Base-by-base conservation (phyloP, 2,797 vertebrate genomes). In the Loris lydekkerianus region DNA sequence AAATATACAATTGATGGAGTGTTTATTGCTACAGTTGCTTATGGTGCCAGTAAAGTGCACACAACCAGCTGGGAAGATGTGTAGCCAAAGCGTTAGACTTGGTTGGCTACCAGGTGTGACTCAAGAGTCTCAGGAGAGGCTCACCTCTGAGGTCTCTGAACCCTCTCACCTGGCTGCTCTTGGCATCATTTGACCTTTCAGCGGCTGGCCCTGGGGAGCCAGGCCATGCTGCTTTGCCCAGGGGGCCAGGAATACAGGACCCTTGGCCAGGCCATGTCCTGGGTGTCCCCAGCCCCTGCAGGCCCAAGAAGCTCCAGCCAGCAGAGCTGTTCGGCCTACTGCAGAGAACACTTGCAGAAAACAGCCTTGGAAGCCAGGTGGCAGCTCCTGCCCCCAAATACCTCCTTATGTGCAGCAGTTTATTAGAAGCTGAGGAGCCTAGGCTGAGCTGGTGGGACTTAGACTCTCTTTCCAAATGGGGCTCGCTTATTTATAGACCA, bases 171-270 rank as follows among this genome's bases (percentile, higher is more conserved):
- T 2, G 53, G 37, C 75, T 94, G 73, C 46, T 69, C 73, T 37
- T 63, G 61, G 86, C 67, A 31, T 43, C 8, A 14, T n/a, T 31
- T 23, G n/a, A 60, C 18, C 80, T 67, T 43, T 60, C 6, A 40
- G 81, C 25, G 29, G 46, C 67, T 8, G 6, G 27, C 31, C 34
- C 34, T 10, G 13, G 31, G 70, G 58, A 21, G 4, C 76, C 81
- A 15, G 2, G 14, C 90, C 77, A 80, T 56, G 8, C 40, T 14
- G 56, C 23, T 7, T 92, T 93, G 93, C 88, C 56, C 40, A 9
- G 40, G 91, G 73, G 53, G 46, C 40, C 25, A 21, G 11, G 46
- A 80, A 86, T 82, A 82, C 90, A 67, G 83, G 86, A 70, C 10
- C 85, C 29, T 20, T 70, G 72, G 89, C 77, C 14, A 70, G 31